Percentiles rank a stretch among this genome's conserved stretches.
Evolutionary conservation across 2,888 invertebrate species (phyloP).

Genomic region (Chymomyza procnemis): DNA sequence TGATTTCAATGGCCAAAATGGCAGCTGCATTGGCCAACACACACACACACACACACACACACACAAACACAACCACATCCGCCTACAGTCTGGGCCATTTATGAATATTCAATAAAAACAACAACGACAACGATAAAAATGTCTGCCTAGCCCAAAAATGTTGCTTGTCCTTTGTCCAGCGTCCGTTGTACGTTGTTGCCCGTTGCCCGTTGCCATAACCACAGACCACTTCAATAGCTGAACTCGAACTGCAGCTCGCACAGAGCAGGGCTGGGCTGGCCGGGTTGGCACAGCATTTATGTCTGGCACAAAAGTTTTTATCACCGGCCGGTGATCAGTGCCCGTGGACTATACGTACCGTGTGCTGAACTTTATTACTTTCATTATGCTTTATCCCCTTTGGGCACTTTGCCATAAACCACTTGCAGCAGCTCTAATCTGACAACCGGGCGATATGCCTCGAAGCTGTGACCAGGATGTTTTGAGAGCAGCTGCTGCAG

Average conservation of each 20-base stretch:
- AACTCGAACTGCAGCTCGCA: background rate
- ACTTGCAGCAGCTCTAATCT: constrained; percentile 62
- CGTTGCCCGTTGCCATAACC: constrained; percentile 53
- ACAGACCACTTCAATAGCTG: constrained; percentile 36
- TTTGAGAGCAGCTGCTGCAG: constrained; percentile 22
- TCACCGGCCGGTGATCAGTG: constrained; percentile 44
- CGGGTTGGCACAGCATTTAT: background rate
- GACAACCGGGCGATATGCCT: constrained; percentile 37
- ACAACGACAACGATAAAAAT: constrained; percentile 69
- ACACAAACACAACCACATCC: background rate
- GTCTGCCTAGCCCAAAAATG: constrained; percentile 52
- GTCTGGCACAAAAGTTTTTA: constrained; percentile 55
- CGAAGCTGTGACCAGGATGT: constrained; percentile 20
- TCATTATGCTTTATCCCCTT: constrained; percentile 63
- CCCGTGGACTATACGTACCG: constrained; percentile 9
- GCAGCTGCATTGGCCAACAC: no score
- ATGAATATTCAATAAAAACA: constrained; percentile 76
- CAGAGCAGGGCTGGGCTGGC: background rate
- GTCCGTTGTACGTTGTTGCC: constrained; percentile 1
- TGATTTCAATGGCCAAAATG: constrained; percentile 1
- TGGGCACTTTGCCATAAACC: constrained; percentile 45
- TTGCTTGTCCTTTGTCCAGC: background rate
- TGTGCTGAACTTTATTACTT: constrained; percentile 67
- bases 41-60: background rate
- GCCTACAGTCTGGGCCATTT: background rate